Evolutionary conservation across 2,797 vertebrate species (phyloP), one percentile per base, ranked within the genome.

Genomic region (Eulemur rubriventer): DNA sequence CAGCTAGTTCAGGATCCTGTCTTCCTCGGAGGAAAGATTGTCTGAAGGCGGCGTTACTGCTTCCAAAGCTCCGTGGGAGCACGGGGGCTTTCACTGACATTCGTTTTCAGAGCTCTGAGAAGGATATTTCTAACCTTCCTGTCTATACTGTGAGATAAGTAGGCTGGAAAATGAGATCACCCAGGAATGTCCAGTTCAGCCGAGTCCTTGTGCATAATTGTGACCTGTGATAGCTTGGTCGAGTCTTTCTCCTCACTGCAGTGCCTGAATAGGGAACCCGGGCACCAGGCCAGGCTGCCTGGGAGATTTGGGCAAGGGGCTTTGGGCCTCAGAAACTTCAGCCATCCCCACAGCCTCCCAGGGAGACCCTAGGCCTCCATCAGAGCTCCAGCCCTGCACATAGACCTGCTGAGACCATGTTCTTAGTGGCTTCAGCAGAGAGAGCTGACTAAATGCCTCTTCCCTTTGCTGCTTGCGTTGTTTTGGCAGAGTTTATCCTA

Each of bases 401-500:
- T 14, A 55, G 69, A 38, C 59, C 22, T 2, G 0, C 57, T 11
- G 46, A 89, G 30, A 85, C 46, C 7, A 7, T 69, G 13, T 13
- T 14, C 12, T 16, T 16, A 41, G 57, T 22, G 10, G 20, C 73
- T 65, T 75, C 57, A 24, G 84, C 11, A 2, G 48, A 57, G 46
- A 78, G n/a, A 78, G 57, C 57, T 33, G 43, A 61, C 33, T 20
- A 24, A 61, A 67, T 30, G 30, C 61, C 30, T 88, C 72, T 90
- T 76, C 59, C 18, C 55, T 83, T 80, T 30, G 33, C 61, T 70
- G 83, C 69, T 63, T 90, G 73, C 76, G 33, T 91, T 89, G 75
- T 94, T 96, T 91, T 52, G 82, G 86, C 79, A 91, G 94, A 65
- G 70, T 57, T 65, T 61, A 89, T 83, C 70, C 96, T 93, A 95